Base-by-base conservation (phyloP, 2,888 invertebrate genomes). In the Mycalesis mineus region DNA sequence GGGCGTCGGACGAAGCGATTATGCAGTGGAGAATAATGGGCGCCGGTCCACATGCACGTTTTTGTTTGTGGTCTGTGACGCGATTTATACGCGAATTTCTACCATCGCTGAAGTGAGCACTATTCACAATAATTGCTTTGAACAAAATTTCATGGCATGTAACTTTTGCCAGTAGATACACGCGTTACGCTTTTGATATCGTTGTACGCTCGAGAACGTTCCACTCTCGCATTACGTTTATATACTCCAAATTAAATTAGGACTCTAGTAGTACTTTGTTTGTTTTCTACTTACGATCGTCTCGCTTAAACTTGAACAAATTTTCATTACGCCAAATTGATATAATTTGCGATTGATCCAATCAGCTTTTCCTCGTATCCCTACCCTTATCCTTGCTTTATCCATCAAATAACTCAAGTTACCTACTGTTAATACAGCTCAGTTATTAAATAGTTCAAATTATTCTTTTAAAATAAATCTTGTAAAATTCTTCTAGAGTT, bases 41-140 rank as follows among this genome's bases (percentile, higher is more conserved):
- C 80, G 83, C 82, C 84, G 84, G 86, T 88, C 88, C 86, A 85
- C 88, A 86, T 89, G 87, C 84, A 88, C 88, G 88, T 88, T 88
- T 89, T 88, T 88, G 88, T 89, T 89, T 88, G 89, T 87, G 89
- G 88, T 86, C 87, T 87, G 85, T 87, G 89, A 88, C 87, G 88
- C 88, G 88, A 89, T 89, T 88, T 89, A 89, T 88, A 84, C 83
- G 78, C 78, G 85, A 88, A 88, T 82, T 88, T 87, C 87, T 84
- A 82, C 86, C 84, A 80, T 83, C 80, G 82, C 82, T 82, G 81
- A 88, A 88, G 85, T 88, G 87, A 84, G 76, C 85, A 85, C 88
- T 84, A 84, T 87, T 88, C 86, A 84, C 83, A 80, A 86, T 88
- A 88, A 89, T 88, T 89, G 86, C 84, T 85, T 83, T 83, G 80